These are phyloP conservation scores for Drosophila miranda DNA, from an alignment of 1,140 invertebrate species.

Conservation along the genomic window DNA sequence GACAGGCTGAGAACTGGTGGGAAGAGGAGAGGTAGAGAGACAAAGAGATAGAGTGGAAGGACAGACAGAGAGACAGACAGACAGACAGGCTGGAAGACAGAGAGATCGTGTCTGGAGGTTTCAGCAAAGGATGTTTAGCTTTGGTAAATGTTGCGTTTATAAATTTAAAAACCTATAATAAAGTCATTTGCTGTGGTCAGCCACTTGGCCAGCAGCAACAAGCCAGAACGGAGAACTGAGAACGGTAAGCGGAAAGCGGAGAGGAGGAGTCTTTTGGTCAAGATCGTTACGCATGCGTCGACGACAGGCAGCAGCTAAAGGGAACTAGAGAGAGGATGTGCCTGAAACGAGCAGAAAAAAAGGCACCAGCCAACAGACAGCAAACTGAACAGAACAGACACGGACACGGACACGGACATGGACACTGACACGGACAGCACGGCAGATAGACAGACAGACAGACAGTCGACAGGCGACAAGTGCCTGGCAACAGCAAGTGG, in stretches of 20 bases:
- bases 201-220: constrained; percentile 38
- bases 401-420: constrained; percentile 16
- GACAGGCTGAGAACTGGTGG: background rate
- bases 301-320: constrained; percentile 7
- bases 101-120: constrained; percentile 56
- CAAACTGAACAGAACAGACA: constrained; percentile 42
- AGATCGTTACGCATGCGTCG: constrained; percentile 54
- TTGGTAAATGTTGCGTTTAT: constrained; percentile 75
- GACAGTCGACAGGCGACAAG: constrained; percentile 41
- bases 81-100: background rate
- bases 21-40: too few species aligned
- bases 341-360: constrained; percentile 3
- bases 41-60: too few species aligned
- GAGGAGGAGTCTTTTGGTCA: constrained; percentile 24
- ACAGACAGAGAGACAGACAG: background rate
- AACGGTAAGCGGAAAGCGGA: background rate
- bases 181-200: constrained; percentile 67
- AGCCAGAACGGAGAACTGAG: background rate
- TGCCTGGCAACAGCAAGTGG: constrained; percentile 45
- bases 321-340: constrained; percentile 6
- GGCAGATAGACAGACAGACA: background rate
- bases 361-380: constrained; percentile 36
- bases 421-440: constrained; percentile 1
- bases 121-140: constrained; percentile 62
- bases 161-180: constrained; percentile 80